Percentiles rank a stretch among this genome's conserved stretches.
These are phyloP conservation scores for Hyperoplus lanceolatus DNA, from an alignment of 2,797 vertebrate species.

Conservation along the genomic window DNA sequence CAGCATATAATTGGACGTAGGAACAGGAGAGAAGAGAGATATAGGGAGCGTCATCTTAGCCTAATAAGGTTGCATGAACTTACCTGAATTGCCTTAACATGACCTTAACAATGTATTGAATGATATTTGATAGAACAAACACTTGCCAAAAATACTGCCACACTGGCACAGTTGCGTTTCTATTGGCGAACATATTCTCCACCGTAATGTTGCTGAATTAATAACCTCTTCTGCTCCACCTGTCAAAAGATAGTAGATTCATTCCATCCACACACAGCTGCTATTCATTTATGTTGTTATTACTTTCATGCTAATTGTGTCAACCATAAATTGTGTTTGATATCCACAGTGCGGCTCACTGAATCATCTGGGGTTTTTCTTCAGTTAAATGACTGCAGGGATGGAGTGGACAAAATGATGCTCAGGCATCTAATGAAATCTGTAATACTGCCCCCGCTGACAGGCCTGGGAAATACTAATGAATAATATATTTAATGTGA, in stretches of 20 bases:
- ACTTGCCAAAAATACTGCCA: background rate
- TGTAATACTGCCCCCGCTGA: background rate
- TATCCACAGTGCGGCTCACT: slow-evolving; percentile 11
- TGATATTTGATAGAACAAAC: background rate
- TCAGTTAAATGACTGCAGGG: slow-evolving; percentile 14
- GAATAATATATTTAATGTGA: slow-evolving; percentile 44
- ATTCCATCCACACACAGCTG: background rate
- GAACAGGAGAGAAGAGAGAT: background rate
- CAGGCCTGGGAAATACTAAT: background rate
- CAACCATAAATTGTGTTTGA: slow-evolving; percentile 9
- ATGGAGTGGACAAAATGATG: slow-evolving; percentile 26
- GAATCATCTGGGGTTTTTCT: slow-evolving; percentile 5
- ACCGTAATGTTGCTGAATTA: slow-evolving; percentile 11
- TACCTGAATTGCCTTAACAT: too few relatives aligned
- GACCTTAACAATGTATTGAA: background rate
- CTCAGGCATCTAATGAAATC: slow-evolving; percentile 20
- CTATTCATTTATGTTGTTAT: slow-evolving; percentile 25
- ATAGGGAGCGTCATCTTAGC: background rate
- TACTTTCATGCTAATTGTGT: slow-evolving; percentile 29
- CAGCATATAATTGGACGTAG: background rate
- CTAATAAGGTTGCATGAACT: background rate
- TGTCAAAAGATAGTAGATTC: background rate
- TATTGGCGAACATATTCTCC: background rate
- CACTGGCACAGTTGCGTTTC: background rate
- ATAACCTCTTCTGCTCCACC: background rate